Conservation (phyloP, 2,113 vertebrate species). For the Tupaia tana region DNA sequence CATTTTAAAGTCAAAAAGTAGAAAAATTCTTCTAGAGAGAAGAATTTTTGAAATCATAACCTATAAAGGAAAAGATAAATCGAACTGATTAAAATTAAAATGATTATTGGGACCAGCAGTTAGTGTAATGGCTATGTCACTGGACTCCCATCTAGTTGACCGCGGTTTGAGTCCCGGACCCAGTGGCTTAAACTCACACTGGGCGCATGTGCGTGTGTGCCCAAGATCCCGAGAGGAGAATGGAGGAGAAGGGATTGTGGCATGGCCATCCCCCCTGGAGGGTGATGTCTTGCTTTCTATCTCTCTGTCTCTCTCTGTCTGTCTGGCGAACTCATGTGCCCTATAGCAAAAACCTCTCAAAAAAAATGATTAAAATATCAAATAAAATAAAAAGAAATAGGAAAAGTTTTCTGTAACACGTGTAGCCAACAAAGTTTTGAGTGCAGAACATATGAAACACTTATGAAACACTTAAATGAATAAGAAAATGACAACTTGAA, state of each 20-base stretch:
- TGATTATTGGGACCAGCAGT: neutral
- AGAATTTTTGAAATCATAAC: neutral
- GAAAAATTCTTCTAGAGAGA: neutral
- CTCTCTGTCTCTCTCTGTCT: no score
- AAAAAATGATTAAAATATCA: neutral
- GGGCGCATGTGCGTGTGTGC: no score
- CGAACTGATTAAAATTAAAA: neutral
- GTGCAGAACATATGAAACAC: neutral
- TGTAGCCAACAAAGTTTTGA: neutral
- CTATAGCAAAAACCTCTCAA: no score
- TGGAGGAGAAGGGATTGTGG: no score
- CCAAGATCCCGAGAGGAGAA: no score
- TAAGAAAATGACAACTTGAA: neutral
- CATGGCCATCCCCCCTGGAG: no score
- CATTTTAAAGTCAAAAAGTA: neutral
- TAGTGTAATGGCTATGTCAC: no score
- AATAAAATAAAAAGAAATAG: neutral
- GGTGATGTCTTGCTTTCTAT: no score
- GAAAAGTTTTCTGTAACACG: neutral
- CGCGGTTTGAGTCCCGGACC: no score
- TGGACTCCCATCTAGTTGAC: no score
- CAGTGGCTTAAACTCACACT: no score
- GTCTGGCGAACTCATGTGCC: no score
- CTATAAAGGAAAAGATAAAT: neutral
- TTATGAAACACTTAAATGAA: neutral